Percentiles rank a stretch among this genome's conserved stretches.
phyloP scores from a whole-genome alignment of 2,888 invertebrate genomes.

The Notodonta ziczac region DNA sequence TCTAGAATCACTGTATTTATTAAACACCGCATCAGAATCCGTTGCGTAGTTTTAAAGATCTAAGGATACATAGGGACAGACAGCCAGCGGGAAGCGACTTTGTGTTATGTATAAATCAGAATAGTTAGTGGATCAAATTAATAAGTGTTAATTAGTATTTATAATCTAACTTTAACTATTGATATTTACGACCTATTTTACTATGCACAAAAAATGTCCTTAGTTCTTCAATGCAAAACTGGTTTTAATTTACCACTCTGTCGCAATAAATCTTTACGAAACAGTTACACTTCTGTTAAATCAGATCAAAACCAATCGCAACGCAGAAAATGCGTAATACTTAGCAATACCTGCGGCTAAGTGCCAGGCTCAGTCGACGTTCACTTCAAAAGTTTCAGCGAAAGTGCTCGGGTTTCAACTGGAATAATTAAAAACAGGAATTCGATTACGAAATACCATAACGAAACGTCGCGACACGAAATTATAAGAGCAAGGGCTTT shows the following conservation, averaged over 20 bases:
- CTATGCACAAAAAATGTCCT: neutral
- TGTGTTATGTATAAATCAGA: too few relatives aligned
- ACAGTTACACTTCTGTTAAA: slow-evolving; percentile 6
- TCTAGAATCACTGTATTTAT: too few relatives aligned
- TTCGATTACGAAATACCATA: slow-evolving; percentile 45
- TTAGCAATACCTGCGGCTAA: slow-evolving; percentile 1
- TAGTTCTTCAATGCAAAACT: neutral
- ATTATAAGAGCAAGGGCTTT: slow-evolving; percentile 51
- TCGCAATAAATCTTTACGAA: neutral
- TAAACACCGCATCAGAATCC: too few relatives aligned
- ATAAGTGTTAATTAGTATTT: too few relatives aligned
- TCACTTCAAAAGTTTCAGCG: slow-evolving; percentile 40
- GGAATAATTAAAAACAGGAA: slow-evolving; percentile 42
- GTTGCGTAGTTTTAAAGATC: too few relatives aligned
- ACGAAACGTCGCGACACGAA: slow-evolving; percentile 42
- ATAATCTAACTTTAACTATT: too few relatives aligned
- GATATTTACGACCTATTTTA: too few relatives aligned
- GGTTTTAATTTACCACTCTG: neutral
- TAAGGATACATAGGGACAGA: too few relatives aligned
- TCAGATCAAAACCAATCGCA: slow-evolving; percentile 13
- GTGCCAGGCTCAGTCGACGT: slow-evolving; percentile 41
- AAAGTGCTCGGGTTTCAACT: slow-evolving; percentile 34
- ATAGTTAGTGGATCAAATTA: too few relatives aligned
- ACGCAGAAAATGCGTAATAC: neutral
- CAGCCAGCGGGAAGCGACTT: too few relatives aligned